Percentiles rank a stretch among this genome's conserved stretches.
Conservation (phyloP, 2,888 invertebrate species). For the Synergus laeviventris region DNA sequence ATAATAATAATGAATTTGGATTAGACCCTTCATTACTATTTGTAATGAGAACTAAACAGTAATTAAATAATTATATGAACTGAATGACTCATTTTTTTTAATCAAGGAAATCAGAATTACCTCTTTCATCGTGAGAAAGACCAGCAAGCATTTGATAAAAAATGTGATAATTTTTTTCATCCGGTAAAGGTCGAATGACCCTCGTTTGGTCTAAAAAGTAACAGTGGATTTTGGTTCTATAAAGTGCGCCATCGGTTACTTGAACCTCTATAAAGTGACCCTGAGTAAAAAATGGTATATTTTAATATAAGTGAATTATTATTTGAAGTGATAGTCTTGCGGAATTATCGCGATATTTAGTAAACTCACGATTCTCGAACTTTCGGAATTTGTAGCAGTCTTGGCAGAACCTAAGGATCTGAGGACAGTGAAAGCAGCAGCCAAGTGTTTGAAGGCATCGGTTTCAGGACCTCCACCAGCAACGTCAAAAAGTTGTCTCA, state of each 20-base stretch:
- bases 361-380: conserved; percentile 91
- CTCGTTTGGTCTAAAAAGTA: conserved; percentile 96
- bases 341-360: neutral
- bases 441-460: conserved; percentile 96
- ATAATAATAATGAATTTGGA: no score
- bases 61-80: neutral
- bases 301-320: neutral
- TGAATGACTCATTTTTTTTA: neutral
- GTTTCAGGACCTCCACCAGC: conserved; percentile 97
- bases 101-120: conserved; percentile 67
- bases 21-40: neutral
- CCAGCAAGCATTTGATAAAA: conserved; percentile 97
- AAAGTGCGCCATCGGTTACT: conserved; percentile 95
- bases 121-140: conserved; percentile 88
- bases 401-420: conserved; percentile 94
- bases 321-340: neutral
- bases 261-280: conserved; percentile 98
- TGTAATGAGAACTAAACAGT: neutral
- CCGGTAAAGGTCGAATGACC: conserved; percentile 89
- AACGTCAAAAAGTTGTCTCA: conserved; percentile 93
- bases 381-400: conserved; percentile 93
- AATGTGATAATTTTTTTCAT: conserved; percentile 97
- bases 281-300: conserved; percentile 76
- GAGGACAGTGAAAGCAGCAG: conserved; percentile 95
- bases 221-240: conserved; percentile 96